These are phyloP conservation scores for Cantharis rustica DNA, from an alignment of 2,888 invertebrate genomes.

Conservation along the genomic window DNA sequence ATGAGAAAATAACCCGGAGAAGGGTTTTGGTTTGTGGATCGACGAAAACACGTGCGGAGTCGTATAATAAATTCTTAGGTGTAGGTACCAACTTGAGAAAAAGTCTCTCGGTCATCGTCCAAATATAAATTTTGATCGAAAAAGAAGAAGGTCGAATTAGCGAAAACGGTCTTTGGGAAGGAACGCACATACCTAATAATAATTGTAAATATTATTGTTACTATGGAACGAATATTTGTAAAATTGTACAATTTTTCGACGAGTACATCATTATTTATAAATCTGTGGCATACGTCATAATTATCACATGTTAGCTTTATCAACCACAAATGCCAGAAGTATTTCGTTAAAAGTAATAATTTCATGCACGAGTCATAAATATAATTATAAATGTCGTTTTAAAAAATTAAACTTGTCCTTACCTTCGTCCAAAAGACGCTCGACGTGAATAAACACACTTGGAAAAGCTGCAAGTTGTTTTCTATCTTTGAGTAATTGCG, in stretches of 20 bases:
- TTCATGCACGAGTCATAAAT: not conserved
- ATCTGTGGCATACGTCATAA: constrained; percentile 38
- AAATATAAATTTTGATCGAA: not conserved
- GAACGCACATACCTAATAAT: too few relatives aligned
- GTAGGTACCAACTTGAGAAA: not conserved
- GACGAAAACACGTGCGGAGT: not conserved
- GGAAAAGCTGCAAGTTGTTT: constrained; percentile 99
- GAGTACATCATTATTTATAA: constrained; percentile 21
- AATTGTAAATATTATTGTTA: not conserved
- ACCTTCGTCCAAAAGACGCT: constrained; percentile 99
- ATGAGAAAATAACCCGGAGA: not conserved
- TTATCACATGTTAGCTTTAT: constrained; percentile 47
- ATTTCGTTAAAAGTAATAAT: constrained; percentile 3
- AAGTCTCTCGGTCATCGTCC: not conserved
- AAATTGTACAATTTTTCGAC: not conserved
- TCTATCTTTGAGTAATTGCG: constrained; percentile 99
- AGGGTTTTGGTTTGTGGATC: not conserved
- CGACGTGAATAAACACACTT: constrained; percentile 99
- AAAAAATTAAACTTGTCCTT: constrained; percentile 51
- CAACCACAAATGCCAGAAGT: constrained; percentile 34
- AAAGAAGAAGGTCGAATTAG: not conserved
- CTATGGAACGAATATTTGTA: not conserved
- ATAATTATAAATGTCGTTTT: not conserved
- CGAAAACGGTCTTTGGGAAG: too few relatives aligned
- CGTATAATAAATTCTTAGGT: not conserved